These are phyloP conservation scores for Camponotus pennsylvanicus DNA, from an alignment of 1,140 invertebrate species.

Conservation along the genomic window DNA sequence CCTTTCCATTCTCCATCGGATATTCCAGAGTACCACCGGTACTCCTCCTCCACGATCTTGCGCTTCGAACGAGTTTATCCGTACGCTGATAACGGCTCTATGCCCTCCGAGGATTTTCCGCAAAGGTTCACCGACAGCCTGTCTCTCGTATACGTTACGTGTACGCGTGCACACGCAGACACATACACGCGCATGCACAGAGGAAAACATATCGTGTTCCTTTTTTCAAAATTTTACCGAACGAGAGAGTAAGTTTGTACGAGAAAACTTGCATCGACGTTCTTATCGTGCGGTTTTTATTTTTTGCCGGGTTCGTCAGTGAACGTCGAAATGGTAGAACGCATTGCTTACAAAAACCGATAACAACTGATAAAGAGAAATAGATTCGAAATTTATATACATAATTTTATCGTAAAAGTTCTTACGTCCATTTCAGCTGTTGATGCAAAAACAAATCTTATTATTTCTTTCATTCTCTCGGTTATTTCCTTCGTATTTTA, in stretches of 20 bases:
- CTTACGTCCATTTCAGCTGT: background rate
- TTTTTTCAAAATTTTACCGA: slow-evolving; percentile 13
- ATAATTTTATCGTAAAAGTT: background rate
- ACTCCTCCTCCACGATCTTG: slow-evolving; percentile 15
- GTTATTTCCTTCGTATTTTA: no score
- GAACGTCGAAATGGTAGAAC: background rate
- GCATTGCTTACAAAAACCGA: background rate
- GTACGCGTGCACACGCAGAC: no score
- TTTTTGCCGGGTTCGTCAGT: background rate
- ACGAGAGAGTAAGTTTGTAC: slow-evolving; percentile 16
- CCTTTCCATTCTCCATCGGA: background rate
- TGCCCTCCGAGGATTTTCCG: slow-evolving; percentile 13
- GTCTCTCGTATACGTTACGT: background rate
- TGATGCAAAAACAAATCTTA: background rate
- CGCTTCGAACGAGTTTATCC: slow-evolving; percentile 14
- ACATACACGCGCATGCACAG: background rate
- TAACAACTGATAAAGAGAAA: background rate
- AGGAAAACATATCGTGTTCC: background rate
- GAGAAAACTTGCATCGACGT: background rate
- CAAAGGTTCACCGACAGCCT: slow-evolving; percentile 25
- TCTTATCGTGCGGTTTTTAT: slow-evolving; percentile 18
- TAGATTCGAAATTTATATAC: background rate
- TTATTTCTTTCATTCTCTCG: background rate
- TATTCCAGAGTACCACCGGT: background rate
- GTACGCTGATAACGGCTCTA: slow-evolving; percentile 45